Evolutionary conservation across 2,888 invertebrate genomes (phyloP).

Genomic region (Morpho deidamia): DNA sequence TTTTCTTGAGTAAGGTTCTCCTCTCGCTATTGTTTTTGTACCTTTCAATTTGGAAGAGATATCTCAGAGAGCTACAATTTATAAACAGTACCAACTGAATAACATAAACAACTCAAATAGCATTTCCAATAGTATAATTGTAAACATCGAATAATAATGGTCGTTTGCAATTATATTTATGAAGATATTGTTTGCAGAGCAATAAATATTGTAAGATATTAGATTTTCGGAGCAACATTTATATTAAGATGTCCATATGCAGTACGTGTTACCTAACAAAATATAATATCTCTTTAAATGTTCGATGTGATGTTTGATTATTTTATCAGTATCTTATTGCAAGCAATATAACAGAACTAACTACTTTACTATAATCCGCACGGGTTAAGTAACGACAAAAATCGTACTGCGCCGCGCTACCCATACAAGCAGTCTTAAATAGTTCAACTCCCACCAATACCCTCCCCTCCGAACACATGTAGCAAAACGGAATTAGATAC

Average conservation of each 20-base stretch:
- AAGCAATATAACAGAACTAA: no score
- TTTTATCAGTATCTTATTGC: background rate
- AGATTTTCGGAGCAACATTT: background rate
- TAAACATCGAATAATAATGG: slow-evolving; percentile 58
- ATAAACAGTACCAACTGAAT: slow-evolving; percentile 51
- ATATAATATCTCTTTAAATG: background rate
- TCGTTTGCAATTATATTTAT: slow-evolving; percentile 32
- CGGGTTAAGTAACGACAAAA: no score
- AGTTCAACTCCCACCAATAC: no score
- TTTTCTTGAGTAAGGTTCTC: slow-evolving; percentile 21
- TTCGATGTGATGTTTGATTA: background rate
- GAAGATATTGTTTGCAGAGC: slow-evolving; percentile 47
- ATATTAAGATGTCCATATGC: slow-evolving; percentile 1
- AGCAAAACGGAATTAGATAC: no score
- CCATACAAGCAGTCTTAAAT: no score
- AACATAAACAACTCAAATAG: slow-evolving; percentile 55
- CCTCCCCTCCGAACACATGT: no score
- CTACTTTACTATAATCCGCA: no score
- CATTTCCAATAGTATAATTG: slow-evolving; percentile 44
- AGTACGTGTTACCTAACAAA: background rate
- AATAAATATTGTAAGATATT: slow-evolving; percentile 26
- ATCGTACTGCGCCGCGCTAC: no score
- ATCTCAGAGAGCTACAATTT: slow-evolving; percentile 43
- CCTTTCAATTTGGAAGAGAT: slow-evolving; percentile 34
- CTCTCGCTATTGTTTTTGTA: slow-evolving; percentile 27